A percentile compares a stretch with the other conserved stretches of the same genome.
Evolutionary conservation across 2,888 invertebrate genomes (phyloP).

Genomic region (Cephus rjabovi): DNA sequence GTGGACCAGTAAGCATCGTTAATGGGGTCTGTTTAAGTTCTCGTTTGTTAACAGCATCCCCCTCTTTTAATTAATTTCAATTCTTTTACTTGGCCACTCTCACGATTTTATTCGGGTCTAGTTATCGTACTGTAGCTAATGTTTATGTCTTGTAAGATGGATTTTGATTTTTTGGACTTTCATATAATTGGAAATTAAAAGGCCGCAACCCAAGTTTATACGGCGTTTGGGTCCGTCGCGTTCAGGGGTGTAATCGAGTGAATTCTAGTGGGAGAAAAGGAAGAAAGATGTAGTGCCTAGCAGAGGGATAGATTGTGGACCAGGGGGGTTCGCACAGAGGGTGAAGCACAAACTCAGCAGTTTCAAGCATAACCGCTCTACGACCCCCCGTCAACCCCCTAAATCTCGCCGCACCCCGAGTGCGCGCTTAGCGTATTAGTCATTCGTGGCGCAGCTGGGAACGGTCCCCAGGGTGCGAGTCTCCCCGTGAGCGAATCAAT

Average conservation of each 20-base stretch:
- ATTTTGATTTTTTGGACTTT: neutral
- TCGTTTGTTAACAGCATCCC: neutral
- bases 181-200: neutral
- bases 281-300: neutral
- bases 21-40: neutral
- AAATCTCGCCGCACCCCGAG: constrained; percentile 54
- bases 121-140: neutral
- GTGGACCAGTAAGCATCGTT: neutral
- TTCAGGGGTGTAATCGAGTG: neutral
- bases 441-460: constrained; percentile 56
- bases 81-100: neutral
- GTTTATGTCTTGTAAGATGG: neutral
- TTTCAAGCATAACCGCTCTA: constrained; percentile 12
- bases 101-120: neutral
- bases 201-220: neutral
- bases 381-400: constrained; percentile 29
- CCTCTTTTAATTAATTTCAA: neutral
- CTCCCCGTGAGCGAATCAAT: constrained; percentile 39
- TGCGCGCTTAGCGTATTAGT: constrained; percentile 53
- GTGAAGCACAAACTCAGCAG: constrained; percentile 10
- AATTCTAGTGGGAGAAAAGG: neutral
- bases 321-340: neutral
- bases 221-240: neutral
- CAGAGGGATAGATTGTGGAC: neutral
- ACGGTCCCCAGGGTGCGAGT: constrained; percentile 38